phyloP scores from a whole-genome alignment of 2,797 vertebrate species.

The Bothrops alternatus region DNA sequence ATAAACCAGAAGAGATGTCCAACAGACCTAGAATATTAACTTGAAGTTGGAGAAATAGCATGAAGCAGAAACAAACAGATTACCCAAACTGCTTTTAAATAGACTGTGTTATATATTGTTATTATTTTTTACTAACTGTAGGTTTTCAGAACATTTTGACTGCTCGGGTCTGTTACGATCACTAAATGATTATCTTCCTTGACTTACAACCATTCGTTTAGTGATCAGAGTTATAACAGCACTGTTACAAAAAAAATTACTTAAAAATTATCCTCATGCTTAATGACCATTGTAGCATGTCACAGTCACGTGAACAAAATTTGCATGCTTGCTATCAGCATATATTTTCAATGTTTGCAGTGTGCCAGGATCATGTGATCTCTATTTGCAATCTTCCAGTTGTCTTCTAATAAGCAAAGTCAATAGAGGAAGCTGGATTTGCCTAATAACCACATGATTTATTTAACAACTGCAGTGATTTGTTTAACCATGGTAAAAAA shows the following conservation, averaged over 20 bases:
- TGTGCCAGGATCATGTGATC: background rate
- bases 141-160: slow-evolving; percentile 3
- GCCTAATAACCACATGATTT: background rate
- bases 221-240: background rate
- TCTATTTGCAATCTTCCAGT: background rate
- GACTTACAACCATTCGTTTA: background rate
- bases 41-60: background rate
- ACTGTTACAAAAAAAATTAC: background rate
- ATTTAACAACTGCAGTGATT: background rate
- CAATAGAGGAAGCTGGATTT: background rate
- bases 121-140: slow-evolving; percentile 6
- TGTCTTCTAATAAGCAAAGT: background rate
- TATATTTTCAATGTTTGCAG: background rate
- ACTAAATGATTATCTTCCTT: background rate
- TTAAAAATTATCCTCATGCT: background rate
- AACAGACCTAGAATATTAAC: background rate
- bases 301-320: background rate
- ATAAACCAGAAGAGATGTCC: background rate
- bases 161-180: background rate
- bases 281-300: background rate
- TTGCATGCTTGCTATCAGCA: background rate
- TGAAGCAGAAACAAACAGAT: background rate
- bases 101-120: background rate
- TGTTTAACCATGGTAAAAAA: background rate
- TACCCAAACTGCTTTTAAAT: background rate